These are phyloP conservation scores for Entomobrya multifasciata DNA, from an alignment of 2,888 invertebrate species.

Conservation along the genomic window DNA sequence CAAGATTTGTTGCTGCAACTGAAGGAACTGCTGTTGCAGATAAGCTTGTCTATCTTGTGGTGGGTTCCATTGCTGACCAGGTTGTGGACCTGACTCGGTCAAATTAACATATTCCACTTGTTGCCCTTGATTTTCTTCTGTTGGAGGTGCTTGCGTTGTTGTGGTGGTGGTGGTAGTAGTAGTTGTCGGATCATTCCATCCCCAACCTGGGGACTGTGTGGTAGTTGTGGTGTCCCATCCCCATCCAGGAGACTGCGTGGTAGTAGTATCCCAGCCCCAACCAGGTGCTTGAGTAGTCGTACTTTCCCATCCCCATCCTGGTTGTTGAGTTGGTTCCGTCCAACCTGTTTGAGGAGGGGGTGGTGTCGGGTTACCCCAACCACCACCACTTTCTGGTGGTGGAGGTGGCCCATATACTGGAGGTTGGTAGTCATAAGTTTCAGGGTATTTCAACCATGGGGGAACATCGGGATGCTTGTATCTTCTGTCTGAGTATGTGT, in stretches of 20 bases:
- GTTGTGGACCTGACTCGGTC: slow-evolving; percentile 44
- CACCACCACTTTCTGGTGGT: slow-evolving; percentile 48
- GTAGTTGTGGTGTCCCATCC: slow-evolving; percentile 17
- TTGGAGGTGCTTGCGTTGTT: slow-evolving; percentile 54
- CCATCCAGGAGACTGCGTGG: slow-evolving; percentile 38
- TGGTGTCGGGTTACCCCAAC: slow-evolving; percentile 52
- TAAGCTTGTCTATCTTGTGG: slow-evolving; percentile 36
- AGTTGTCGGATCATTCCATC: slow-evolving; percentile 9
- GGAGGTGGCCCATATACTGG: slow-evolving; percentile 56
- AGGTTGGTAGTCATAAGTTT: slow-evolving; percentile 29
- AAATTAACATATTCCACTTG: neutral
- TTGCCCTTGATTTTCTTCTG: slow-evolving; percentile 7
- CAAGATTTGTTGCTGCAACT: slow-evolving; percentile 43
- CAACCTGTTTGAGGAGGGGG: slow-evolving; percentile 33
- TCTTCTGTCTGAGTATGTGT: neutral
- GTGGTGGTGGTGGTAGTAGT: slow-evolving; percentile 40
- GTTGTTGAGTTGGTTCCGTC: slow-evolving; percentile 22
- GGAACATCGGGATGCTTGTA: slow-evolving; percentile 56
- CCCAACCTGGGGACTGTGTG: slow-evolving; percentile 48
- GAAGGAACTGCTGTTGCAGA: slow-evolving; percentile 39
- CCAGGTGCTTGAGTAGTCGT: slow-evolving; percentile 50
- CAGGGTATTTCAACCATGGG: slow-evolving; percentile 29
- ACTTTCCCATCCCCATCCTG: slow-evolving; percentile 57
- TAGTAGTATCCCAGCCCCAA: slow-evolving; percentile 53
- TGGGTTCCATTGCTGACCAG: slow-evolving; percentile 43